Percentiles rank a stretch among this genome's conserved stretches.
Conservation (phyloP, 2,888 invertebrate genomes). For the Leucophenga montana region DNA sequence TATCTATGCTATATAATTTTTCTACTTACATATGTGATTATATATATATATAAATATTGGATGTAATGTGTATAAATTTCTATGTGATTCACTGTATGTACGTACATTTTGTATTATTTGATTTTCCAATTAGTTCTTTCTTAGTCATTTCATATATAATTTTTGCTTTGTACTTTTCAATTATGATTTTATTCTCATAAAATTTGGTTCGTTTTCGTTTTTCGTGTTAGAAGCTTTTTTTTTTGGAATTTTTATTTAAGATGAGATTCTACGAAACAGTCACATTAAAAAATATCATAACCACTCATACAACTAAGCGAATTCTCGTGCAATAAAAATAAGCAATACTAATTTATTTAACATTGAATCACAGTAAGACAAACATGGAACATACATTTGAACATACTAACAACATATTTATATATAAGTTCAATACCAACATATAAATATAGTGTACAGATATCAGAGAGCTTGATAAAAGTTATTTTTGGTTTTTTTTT, state of each 20-base stretch:
- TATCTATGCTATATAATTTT: constrained; percentile 28
- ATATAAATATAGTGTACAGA: constrained; percentile 13
- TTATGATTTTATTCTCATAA: constrained; percentile 18
- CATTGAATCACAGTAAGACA: not conserved
- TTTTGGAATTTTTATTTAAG: not conserved
- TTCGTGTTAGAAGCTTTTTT: constrained; percentile 23
- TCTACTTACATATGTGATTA: constrained; percentile 7
- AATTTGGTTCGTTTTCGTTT: constrained; percentile 36
- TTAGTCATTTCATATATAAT: constrained; percentile 21
- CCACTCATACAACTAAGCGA: not conserved
- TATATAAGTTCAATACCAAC: no score
- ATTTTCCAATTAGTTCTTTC: constrained; percentile 20
- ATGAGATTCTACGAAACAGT: not conserved
- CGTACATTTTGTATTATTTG: constrained; percentile 52
- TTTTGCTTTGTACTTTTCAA: constrained; percentile 30
- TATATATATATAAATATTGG: constrained; percentile 63
- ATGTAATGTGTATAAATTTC: constrained; percentile 70
- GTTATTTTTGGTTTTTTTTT: not conserved
- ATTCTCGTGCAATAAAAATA: no score
- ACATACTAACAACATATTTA: not conserved
- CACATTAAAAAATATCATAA: not conserved
- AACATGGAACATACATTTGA: not conserved
- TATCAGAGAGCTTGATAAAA: not conserved
- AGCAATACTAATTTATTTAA: not conserved
- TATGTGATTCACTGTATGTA: constrained; percentile 72